Percentiles rank a stretch among this genome's conserved stretches.
These are phyloP conservation scores for Orthonyx spaldingii DNA, from an alignment of 2,113 vertebrate species.

Conservation along the genomic window DNA sequence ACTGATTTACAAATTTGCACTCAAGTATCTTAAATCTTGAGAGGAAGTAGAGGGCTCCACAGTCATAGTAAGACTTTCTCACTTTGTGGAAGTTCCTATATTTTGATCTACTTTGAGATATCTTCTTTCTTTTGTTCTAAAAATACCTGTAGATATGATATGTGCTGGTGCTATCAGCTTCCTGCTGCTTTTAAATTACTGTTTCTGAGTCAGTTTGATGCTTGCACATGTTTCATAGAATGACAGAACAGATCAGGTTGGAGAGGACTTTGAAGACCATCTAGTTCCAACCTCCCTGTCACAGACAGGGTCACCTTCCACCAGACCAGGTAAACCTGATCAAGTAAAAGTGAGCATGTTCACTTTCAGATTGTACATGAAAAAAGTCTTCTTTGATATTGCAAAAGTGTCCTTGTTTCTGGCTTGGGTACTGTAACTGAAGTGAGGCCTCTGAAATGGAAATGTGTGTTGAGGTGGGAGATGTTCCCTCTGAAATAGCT, in stretches of 20 bases:
- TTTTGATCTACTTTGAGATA: neutral
- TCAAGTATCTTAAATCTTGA: neutral
- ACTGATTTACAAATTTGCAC: neutral
- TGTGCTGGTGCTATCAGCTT: neutral
- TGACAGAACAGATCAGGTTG: neutral
- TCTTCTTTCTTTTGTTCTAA: constrained; percentile 1
- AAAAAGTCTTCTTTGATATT: neutral
- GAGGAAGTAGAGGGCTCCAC: neutral
- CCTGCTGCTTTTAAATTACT: neutral
- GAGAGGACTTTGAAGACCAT: neutral
- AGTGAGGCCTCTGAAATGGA: neutral
- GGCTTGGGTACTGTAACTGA: neutral
- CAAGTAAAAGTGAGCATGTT: neutral
- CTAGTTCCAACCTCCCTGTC: neutral
- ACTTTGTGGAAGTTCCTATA: neutral
- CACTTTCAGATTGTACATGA: neutral
- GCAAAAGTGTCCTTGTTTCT: neutral
- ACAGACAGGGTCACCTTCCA: neutral
- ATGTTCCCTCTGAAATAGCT: neutral
- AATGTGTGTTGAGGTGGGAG: neutral
- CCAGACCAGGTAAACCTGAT: neutral
- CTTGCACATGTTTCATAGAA: neutral
- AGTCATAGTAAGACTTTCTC: neutral
- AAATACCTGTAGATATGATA: neutral
- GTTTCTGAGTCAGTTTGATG: neutral